Conservation (phyloP, 2,888 invertebrate species). For the Acleris cristana region DNA sequence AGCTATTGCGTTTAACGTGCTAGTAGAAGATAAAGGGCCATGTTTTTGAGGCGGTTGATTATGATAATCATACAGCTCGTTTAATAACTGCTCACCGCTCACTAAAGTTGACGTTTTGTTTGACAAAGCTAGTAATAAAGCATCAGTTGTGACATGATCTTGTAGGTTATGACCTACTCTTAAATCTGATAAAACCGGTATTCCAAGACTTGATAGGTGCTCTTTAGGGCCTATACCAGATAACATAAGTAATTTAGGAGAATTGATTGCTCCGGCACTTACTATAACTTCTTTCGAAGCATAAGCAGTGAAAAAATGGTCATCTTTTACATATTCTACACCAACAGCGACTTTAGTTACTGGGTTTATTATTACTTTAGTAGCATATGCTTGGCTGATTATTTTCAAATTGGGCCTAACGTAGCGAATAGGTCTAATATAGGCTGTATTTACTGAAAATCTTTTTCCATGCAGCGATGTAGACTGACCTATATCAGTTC, state of each 20-base stretch:
- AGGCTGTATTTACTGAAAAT: constrained; percentile 86
- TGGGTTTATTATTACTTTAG: constrained; percentile 84
- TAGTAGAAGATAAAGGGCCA: constrained; percentile 82
- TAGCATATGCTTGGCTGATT: constrained; percentile 78
- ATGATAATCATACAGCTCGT: constrained; percentile 74
- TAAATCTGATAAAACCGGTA: constrained; percentile 85
- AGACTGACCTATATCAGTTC: constrained; percentile 85
- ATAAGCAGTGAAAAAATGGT: constrained; percentile 66
- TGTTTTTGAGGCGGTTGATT: constrained; percentile 62
- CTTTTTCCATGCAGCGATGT: constrained; percentile 85
- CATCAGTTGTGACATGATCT: constrained; percentile 88
- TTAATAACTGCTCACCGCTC: constrained; percentile 60
- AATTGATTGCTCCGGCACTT: constrained; percentile 85
- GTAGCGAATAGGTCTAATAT: constrained; percentile 86
- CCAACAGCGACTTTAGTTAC: constrained; percentile 76
- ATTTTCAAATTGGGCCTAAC: constrained; percentile 79
- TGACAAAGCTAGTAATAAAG: constrained; percentile 71
- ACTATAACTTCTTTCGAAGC: constrained; percentile 86
- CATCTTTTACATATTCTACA: constrained; percentile 68
- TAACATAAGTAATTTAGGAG: constrained; percentile 86
- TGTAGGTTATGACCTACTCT: constrained; percentile 90
- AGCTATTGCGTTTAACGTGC: constrained; percentile 82
- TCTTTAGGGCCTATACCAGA: constrained; percentile 86
- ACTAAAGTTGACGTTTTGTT: constrained; percentile 82
- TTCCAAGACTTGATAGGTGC: constrained; percentile 76